phyloP scores from a whole-genome alignment of 2,113 vertebrate genomes.

The Platanista minor region DNA sequence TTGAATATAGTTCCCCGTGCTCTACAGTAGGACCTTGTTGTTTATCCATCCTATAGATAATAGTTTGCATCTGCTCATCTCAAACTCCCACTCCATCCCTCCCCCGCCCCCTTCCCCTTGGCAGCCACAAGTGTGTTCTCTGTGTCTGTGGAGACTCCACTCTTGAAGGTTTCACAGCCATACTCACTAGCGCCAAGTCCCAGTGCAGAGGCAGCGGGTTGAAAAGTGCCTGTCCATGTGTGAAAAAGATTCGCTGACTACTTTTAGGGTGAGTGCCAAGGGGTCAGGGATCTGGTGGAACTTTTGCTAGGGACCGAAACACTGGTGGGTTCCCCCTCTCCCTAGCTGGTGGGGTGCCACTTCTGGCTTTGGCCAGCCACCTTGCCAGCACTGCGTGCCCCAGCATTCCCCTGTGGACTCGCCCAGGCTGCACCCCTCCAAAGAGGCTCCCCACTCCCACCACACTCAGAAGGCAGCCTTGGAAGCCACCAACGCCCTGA shows the following conservation, averaged over 20 bases:
- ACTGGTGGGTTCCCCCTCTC: not conserved
- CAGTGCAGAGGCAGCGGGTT: not conserved
- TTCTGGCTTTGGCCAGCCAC: not conserved
- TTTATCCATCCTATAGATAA: not conserved
- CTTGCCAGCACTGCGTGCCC: not conserved
- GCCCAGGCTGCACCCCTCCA: not conserved
- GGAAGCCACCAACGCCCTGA: not conserved
- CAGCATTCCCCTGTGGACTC: not conserved
- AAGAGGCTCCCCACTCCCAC: not conserved
- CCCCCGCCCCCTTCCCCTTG: not conserved
- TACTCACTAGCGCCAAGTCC: not conserved
- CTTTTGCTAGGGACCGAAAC: not conserved
- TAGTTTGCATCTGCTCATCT: not conserved
- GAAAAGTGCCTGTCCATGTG: not conserved
- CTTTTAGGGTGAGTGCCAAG: not conserved
- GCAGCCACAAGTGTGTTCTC: not conserved
- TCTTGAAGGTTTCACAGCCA: not conserved
- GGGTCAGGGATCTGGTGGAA: not conserved
- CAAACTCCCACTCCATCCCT: not conserved
- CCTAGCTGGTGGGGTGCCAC: not conserved
- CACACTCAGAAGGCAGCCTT: not conserved
- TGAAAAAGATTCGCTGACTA: not conserved
- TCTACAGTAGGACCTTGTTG: not conserved
- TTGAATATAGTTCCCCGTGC: not conserved
- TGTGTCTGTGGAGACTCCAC: not conserved